Evolutionary conservation across 1,140 invertebrate species (phyloP).

Genomic region (Chelonus insularis): DNA sequence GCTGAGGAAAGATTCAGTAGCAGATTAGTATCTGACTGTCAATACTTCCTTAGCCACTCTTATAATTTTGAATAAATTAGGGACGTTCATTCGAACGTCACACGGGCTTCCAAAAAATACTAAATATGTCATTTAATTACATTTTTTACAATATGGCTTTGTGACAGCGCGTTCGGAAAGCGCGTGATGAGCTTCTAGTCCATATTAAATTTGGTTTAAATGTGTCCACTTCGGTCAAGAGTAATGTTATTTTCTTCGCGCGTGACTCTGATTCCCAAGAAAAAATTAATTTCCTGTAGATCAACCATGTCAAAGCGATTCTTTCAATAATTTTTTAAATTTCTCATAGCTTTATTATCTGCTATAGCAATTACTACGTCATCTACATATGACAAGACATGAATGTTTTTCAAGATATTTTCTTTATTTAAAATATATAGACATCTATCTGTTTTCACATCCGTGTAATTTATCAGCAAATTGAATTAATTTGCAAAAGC

Average conservation of each 20-base stretch:
- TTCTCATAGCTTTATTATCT: not conserved
- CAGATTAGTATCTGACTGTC: too few relatives aligned
- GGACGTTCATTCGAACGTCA: too few relatives aligned
- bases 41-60: too few relatives aligned
- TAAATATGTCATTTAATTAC: too few relatives aligned
- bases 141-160: too few relatives aligned
- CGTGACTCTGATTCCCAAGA: constrained; percentile 29
- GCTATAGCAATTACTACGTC: constrained; percentile 24
- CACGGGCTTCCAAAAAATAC: too few relatives aligned
- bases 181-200: too few relatives aligned
- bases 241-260: constrained; percentile 7
- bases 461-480: constrained; percentile 49
- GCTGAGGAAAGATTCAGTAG: too few relatives aligned
- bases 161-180: too few relatives aligned
- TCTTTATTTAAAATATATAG: constrained; percentile 19
- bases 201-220: constrained; percentile 28
- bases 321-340: constrained; percentile 25
- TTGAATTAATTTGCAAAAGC: constrained; percentile 53
- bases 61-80: too few relatives aligned
- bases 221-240: constrained; percentile 20
- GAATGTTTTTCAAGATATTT: constrained; percentile 24
- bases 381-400: constrained; percentile 34
- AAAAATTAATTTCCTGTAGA: constrained; percentile 28
- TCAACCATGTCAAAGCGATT: constrained; percentile 24
- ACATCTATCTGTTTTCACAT: constrained; percentile 39